A percentile compares a stretch with the other conserved stretches of the same genome.
These are phyloP conservation scores for Ferrisia virgata DNA, from an alignment of 2,888 invertebrate species.

Conservation along the genomic window DNA sequence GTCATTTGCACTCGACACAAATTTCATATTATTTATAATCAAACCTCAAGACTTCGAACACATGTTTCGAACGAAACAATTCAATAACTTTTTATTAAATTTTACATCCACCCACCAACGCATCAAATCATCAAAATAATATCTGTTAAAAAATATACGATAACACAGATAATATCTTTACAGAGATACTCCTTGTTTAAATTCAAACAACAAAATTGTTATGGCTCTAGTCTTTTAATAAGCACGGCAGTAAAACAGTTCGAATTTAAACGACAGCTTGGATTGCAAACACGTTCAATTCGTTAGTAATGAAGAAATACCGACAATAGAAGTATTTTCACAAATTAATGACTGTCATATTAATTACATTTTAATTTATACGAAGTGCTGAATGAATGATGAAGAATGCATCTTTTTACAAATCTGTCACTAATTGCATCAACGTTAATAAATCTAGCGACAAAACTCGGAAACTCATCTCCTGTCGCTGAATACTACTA, in stretches of 20 bases:
- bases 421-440: conserved; percentile 31
- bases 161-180: not conserved
- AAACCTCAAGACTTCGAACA: not conserved
- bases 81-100: not conserved
- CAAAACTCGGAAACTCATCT: not conserved
- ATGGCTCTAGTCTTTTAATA: not conserved
- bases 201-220: not conserved
- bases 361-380: conserved; percentile 35
- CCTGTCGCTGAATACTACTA: not conserved
- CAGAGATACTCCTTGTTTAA: not conserved
- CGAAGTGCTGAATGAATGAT: not conserved
- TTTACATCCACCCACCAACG: not conserved
- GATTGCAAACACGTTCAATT: not conserved
- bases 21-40: not conserved
- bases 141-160: not conserved
- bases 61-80: not conserved
- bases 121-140: not conserved
- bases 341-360: conserved; percentile 33
- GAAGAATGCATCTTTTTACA: conserved; percentile 5
- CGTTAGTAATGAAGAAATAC: not conserved
- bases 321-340: not conserved
- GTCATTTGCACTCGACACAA: not conserved
- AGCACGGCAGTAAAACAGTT: not conserved
- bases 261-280: not conserved
- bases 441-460: conserved; percentile 16